A percentile compares a stretch with the other conserved stretches of the same genome.
phyloP scores from a whole-genome alignment of 2,888 invertebrate genomes.

The Linnaemya vulpina region DNA sequence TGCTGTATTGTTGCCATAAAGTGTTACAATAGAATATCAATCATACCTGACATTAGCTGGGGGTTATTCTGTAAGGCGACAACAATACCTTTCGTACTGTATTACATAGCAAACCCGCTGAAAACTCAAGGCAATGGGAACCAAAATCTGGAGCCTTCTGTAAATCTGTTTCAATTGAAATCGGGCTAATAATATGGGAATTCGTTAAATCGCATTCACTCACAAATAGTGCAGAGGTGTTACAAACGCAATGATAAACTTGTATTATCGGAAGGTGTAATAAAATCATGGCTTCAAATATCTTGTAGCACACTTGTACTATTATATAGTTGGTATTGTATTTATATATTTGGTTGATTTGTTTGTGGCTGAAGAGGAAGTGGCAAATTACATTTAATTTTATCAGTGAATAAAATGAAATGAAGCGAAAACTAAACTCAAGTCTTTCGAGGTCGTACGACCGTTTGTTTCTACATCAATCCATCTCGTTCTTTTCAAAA shows the following conservation, averaged over 20 bases:
- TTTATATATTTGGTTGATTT: slow-evolving; percentile 55
- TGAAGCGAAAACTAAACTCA: slow-evolving; percentile 67
- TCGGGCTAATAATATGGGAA: no score
- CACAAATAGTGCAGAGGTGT: not conserved
- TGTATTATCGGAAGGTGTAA: not conserved
- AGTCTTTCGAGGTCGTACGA: slow-evolving; percentile 67
- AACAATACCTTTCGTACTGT: no score
- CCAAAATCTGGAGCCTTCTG: not conserved
- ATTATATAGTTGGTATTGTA: slow-evolving; percentile 53
- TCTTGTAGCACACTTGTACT: slow-evolving; percentile 70
- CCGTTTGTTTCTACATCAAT: slow-evolving; percentile 51
- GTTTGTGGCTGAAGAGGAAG: slow-evolving; percentile 81
- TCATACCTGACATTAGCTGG: no score
- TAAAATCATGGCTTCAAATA: slow-evolving; percentile 39
- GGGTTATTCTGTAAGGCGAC: no score
- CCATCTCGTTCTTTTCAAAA: slow-evolving; percentile 65
- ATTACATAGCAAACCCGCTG: no score
- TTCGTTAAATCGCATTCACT: no score
- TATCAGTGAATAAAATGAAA: slow-evolving; percentile 70
- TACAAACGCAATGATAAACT: not conserved
- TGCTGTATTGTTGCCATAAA: no score
- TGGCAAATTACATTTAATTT: slow-evolving; percentile 82
- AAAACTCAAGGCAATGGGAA: no score
- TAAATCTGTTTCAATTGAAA: not conserved
- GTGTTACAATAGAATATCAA: no score